phyloP scores from a whole-genome alignment of 1,140 invertebrate species.

The Dinothrombium tinctorium region DNA sequence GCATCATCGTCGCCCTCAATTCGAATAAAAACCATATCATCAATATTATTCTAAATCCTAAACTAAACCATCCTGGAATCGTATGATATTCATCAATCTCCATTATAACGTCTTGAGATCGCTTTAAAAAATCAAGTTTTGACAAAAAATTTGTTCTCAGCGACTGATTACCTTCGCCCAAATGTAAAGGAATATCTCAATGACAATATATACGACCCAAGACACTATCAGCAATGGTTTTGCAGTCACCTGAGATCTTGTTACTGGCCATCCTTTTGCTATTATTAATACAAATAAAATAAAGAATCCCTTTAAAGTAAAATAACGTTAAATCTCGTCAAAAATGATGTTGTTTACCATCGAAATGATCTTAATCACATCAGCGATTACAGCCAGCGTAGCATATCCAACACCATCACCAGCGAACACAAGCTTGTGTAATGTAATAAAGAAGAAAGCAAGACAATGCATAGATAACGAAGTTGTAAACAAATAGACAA shows the following conservation, averaged over 20 bases:
- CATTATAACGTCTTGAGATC: constrained; percentile 79
- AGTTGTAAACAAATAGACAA: too few species aligned
- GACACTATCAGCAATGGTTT: constrained; percentile 64
- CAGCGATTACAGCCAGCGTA: too few species aligned
- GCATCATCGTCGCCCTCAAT: constrained; percentile 69
- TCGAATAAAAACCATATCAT: constrained; percentile 89
- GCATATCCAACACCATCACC: too few species aligned
- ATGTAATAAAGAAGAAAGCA: too few species aligned
- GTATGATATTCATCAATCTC: constrained; percentile 91
- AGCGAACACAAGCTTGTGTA: too few species aligned
- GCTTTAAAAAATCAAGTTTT: too few species aligned
- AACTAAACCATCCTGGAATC: constrained; percentile 78
- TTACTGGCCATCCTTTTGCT: constrained; percentile 92
- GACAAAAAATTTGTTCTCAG: background rate
- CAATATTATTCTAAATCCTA: constrained; percentile 57
- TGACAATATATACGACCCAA: constrained; percentile 69
- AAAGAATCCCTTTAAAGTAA: constrained; percentile 53
- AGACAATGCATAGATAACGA: too few species aligned
- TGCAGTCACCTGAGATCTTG: constrained; percentile 56
- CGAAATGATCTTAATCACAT: too few species aligned
- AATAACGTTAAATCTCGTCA: too few species aligned
- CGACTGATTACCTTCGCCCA: constrained; percentile 64
- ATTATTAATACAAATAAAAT: constrained; percentile 77
- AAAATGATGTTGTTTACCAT: too few species aligned
- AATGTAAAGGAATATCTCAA: constrained; percentile 73